These are phyloP conservation scores for Chrysocyon brachyurus DNA, from an alignment of 2,797 vertebrate genomes.

Conservation along the genomic window DNA sequence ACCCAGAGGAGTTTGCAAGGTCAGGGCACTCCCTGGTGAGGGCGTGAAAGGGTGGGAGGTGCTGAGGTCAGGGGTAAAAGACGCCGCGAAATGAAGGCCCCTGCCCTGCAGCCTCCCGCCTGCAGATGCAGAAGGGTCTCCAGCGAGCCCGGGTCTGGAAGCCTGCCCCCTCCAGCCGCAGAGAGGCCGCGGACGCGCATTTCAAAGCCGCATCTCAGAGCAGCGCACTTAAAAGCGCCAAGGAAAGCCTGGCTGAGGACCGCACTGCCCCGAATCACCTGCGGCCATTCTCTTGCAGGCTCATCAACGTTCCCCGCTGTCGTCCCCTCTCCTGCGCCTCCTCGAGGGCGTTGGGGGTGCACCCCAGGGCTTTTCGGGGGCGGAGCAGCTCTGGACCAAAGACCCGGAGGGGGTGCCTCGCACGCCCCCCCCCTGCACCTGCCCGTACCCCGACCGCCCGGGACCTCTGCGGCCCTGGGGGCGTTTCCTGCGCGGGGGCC, in stretches of 20 bases:
- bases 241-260: neutral
- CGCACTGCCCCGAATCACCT: neutral
- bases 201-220: constrained; percentile 51
- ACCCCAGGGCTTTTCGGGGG: neutral
- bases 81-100: constrained; percentile 14
- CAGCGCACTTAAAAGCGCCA: constrained; percentile 21
- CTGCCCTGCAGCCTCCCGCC: neutral
- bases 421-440: neutral
- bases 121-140: constrained; percentile 39
- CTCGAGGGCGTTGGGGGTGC: neutral
- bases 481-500: neutral
- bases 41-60: constrained; percentile 71
- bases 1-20: constrained; percentile 65
- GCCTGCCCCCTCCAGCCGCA: neutral
- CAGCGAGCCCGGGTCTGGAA: neutral
- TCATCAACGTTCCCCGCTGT: neutral
- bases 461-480: constrained; percentile 24
- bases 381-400: fast-evolving
- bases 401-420: neutral
- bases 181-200: neutral
- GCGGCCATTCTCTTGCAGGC: neutral
- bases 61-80: constrained; percentile 77
- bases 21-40: constrained; percentile 41
- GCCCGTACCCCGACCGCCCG: neutral
- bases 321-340: no score